Base-by-base conservation (phyloP, 2,113 vertebrate genomes). In the Pseudorhombus dupliciocellatus region DNA sequence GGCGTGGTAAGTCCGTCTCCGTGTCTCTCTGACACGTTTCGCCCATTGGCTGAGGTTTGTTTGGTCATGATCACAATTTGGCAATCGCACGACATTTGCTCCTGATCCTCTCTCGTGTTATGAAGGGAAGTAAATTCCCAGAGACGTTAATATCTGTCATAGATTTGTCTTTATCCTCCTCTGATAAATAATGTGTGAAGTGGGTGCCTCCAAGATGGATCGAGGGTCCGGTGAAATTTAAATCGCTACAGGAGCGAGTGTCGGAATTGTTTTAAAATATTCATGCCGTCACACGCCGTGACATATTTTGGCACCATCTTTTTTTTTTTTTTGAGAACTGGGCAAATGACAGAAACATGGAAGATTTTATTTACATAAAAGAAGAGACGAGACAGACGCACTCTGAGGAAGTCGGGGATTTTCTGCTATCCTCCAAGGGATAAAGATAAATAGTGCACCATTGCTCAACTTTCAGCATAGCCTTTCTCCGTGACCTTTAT, bases 1-100 rank as follows among this genome's bases (percentile, higher is more conserved):
- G 93, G 91, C 8, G 94, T 91, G 67, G 98, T 99, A 81, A 97
- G 97, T 93, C 25, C 3, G 11, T 50, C 74, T 76, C 77, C 70
- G 55, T 24, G 59, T 53, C 60, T 24, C 62, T 53, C 60, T 57
- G 22, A 65, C 48, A 52, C 14, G 40, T 25, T 62, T 62, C 30
- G 7, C 7, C 9, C 7, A 16, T 25, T 28, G 26, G 34, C 42
- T 46, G 34, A 51, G 22, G 56, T 70, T 37, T n/a, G 20, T 59
- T 37, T 67, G 58, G 20, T 70, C 81, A 24, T 52, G 20, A 82
- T 81, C 55, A 40, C 51, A 55, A 55, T 62, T 58, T 50, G 26
- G 22, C 26, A 54, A 34, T 71, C 44, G 40, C 14, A 31, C 9
- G 16, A n/a, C 18, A 1, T 59, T 46, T 62, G 24, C 64, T 61